Evolutionary conservation across 2,797 vertebrate species (phyloP), one percentile per base, ranked within the genome.

Genomic region (Rhinoraja longicauda): DNA sequence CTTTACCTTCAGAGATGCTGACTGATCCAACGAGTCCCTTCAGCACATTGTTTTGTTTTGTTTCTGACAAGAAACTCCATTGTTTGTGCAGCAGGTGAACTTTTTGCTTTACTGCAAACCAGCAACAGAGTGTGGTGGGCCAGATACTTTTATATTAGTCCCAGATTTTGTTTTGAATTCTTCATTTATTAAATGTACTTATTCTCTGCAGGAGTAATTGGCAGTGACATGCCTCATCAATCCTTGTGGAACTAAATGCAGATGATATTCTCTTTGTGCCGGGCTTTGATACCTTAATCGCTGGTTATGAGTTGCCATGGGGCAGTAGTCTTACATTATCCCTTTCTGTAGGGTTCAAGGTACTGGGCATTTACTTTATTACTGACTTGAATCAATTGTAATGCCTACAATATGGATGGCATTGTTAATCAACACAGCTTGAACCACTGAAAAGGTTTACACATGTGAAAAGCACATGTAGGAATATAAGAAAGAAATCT

Each of bases 101-200:
- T 9, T 53, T 57, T 82, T 57, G 10, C 3, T 82, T 82, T 82
- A 26, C 21, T 29, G 45, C 53, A 82, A 82, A 82, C 45, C 53
- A 26, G 8, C 9, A 12, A 82, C 10, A 2, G 24, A 13, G 45
- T 82, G 29, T 53, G 10, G 4, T 82, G 45, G 79, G 2, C 45
- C 45, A 57, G 24, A 39, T 32, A 57, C 24, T 12, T 13, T 53
- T 57, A 57, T 26, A 57, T 82, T 57, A 29, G 7, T 57, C 21
- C 7, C 79, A 57, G 79, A 82, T 57, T 82, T 82, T 57, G 79
- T 82, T 82, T 82, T 57, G 79, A 45, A 57, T 82, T 82, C 79
- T 82, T 82, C 9, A 57, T 57, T 82, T 82, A 82, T 82, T 82
- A 57, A 82, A 57, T 57, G 45, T 57, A 24, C 4, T 39, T 32